phyloP scores from a whole-genome alignment of 2,113 vertebrate species.

The Ictalurus furcatus region DNA sequence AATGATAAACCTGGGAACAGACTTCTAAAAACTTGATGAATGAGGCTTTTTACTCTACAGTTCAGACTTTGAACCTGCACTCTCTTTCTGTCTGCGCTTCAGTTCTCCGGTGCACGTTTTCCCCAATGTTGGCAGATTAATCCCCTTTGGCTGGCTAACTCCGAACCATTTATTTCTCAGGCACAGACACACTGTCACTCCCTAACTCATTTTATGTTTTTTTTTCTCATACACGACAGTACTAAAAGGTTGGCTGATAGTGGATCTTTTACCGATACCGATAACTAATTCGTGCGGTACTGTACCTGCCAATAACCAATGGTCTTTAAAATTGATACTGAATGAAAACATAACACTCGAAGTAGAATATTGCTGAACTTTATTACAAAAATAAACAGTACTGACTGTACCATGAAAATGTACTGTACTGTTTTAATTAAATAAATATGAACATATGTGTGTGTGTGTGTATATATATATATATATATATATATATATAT shows the following conservation, averaged over 20 bases:
- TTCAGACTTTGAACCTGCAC: not conserved
- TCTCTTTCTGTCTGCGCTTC: not conserved
- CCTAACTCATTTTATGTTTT: not conserved
- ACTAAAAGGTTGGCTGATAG: not conserved
- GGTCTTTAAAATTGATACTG: too few species aligned
- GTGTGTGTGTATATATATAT: too few species aligned
- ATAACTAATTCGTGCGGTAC: too few species aligned
- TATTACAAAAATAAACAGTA: too few species aligned
- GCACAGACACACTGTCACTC: constrained; percentile 10
- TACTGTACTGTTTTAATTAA: too few species aligned
- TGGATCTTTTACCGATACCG: too few species aligned
- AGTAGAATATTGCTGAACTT: too few species aligned
- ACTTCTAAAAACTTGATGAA: not conserved
- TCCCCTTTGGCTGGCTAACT: not conserved
- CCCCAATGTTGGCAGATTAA: constrained; percentile 13
- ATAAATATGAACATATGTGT: too few species aligned
- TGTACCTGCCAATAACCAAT: too few species aligned
- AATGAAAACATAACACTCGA: too few species aligned
- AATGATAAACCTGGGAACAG: constrained; percentile 8
- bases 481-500: too few species aligned
- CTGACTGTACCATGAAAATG: too few species aligned
- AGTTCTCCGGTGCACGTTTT: not conserved
- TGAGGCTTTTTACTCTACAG: not conserved
- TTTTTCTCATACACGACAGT: not conserved
- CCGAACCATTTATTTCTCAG: constrained; percentile 20